Evolutionary conservation across 30 jellyfish, hydroid and myxozoan species (phyloP).

Genomic region (Hydractinia symbiolongicarpus): DNA sequence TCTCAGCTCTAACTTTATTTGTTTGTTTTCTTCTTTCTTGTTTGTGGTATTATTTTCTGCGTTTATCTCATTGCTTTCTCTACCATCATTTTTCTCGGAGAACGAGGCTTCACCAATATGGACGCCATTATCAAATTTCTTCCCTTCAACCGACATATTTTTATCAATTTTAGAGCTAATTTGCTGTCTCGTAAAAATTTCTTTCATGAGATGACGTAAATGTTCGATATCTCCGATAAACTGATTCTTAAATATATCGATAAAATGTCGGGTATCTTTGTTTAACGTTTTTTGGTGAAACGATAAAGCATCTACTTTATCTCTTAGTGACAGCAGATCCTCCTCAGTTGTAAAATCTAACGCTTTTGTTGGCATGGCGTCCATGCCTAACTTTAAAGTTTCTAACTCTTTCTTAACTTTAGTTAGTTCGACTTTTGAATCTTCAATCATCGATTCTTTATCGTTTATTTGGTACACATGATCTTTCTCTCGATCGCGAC

Average conservation of each 20-base stretch:
- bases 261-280: neutral
- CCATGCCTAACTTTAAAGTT: neutral
- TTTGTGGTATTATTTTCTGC: neutral
- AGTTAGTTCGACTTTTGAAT: neutral
- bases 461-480: neutral
- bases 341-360: neutral
- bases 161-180: too few species aligned
- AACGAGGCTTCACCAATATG: neutral
- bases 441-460: neutral
- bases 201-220: neutral
- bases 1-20: neutral
- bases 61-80: neutral
- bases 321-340: neutral
- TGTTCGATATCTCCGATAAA: neutral
- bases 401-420: neutral
- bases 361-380: neutral
- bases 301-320: neutral
- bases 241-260: neutral
- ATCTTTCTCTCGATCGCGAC: neutral
- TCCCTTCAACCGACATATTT: too few species aligned
- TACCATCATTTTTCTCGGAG: neutral
- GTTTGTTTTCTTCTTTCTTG: neutral
- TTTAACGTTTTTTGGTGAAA: neutral
- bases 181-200: neutral
- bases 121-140: too few species aligned